These are phyloP conservation scores for Eupsilia transversa DNA, from an alignment of 2,888 invertebrate genomes.

Conservation along the genomic window DNA sequence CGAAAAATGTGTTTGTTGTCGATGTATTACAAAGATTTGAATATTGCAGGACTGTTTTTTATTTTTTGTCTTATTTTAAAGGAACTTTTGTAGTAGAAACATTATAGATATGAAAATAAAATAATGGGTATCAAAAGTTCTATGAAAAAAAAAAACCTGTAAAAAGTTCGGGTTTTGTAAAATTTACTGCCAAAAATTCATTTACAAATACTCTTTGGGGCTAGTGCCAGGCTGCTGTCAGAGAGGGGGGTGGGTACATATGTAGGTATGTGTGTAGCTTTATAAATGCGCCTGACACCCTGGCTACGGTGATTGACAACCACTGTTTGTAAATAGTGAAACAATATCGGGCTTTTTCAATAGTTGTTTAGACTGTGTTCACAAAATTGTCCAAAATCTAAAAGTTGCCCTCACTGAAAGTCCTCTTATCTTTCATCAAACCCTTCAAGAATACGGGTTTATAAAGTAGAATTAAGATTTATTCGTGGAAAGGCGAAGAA, in stretches of 20 bases:
- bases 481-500: constrained; percentile 58
- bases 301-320: constrained; percentile 33
- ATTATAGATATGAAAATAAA: background rate
- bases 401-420: background rate
- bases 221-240: constrained; percentile 11
- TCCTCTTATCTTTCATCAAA: constrained; percentile 6
- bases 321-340: constrained; percentile 9
- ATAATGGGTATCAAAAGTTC: background rate
- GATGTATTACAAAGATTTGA: background rate
- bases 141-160: background rate
- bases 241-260: background rate
- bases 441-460: constrained; percentile 29
- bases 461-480: constrained; percentile 64
- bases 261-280: background rate
- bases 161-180: background rate
- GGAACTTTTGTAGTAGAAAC: background rate
- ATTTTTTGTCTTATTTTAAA: background rate
- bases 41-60: too few relatives aligned
- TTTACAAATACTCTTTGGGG: constrained; percentile 17
- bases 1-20: constrained; percentile 28
- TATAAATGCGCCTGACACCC: constrained; percentile 25
- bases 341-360: background rate
- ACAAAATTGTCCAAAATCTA: background rate
- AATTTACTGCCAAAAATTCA: constrained; percentile 20
- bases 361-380: background rate